Evolutionary conservation across 2,797 vertebrate genomes (phyloP).

Genomic region (Mormyrus hasselquistii): DNA sequence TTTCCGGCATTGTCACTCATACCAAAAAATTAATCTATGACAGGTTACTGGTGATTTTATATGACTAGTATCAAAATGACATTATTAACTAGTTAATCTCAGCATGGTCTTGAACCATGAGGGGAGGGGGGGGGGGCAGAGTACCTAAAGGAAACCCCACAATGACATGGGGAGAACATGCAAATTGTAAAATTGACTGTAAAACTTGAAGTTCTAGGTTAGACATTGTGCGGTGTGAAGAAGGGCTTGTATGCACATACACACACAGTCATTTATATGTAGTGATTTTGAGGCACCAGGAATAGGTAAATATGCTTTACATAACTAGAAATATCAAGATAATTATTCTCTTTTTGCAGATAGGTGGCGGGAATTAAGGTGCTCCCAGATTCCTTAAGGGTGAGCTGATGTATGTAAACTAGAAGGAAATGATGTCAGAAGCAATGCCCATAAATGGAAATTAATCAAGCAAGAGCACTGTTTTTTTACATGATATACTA

Average conservation of each 20-base stretch:
- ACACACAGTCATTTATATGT: neutral
- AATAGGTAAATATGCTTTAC: neutral
- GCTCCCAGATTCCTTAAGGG: neutral
- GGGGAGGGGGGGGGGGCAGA: too few relatives aligned
- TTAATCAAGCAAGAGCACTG: conserved; percentile 18
- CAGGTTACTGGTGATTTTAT: too few relatives aligned
- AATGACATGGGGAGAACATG: neutral
- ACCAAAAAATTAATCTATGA: too few relatives aligned
- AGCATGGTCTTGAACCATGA: too few relatives aligned
- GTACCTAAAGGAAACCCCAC: neutral
- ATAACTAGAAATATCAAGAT: neutral
- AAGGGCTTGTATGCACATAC: neutral
- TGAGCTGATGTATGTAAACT: neutral
- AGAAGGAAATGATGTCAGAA: neutral
- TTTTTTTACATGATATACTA: conserved; percentile 6
- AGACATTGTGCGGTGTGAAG: neutral
- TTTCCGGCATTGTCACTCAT: too few relatives aligned
- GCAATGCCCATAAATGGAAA: neutral
- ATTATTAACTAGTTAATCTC: too few relatives aligned
- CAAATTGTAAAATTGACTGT: neutral
- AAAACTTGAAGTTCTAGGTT: neutral
- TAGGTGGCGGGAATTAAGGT: neutral
- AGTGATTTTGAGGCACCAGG: neutral
- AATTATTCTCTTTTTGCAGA: neutral
- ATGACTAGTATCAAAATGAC: too few relatives aligned